Conservation (phyloP, 2,113 vertebrate species). For the Formicarius rufipectus region DNA sequence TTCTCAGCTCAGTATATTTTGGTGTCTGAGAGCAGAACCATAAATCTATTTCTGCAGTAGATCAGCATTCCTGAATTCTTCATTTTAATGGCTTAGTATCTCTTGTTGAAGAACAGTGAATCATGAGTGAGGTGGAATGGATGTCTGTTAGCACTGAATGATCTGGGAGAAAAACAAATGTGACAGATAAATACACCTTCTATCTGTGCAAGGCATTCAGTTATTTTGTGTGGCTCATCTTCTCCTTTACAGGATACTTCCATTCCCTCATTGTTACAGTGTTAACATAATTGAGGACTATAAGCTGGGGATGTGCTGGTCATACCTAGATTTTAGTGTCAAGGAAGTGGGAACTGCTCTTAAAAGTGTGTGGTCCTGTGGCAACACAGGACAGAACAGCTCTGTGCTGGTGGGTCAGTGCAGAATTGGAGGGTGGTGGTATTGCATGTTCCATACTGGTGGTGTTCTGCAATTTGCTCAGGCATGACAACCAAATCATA, state of each 20-base stretch:
- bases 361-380: not conserved
- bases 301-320: not conserved
- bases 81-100: conserved; percentile 33
- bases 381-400: not conserved
- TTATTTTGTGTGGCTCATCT: conserved; percentile 14
- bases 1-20: conserved; percentile 40
- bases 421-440: not conserved
- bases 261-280: not conserved
- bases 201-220: not conserved
- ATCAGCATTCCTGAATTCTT: conserved; percentile 30
- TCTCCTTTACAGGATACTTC: not conserved
- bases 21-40: conserved; percentile 24
- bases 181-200: conserved; percentile 32
- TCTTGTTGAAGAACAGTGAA: conserved; percentile 15
- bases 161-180: not conserved
- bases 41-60: conserved; percentile 39
- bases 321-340: not conserved
- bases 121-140: conserved; percentile 7
- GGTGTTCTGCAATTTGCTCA: not conserved
- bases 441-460: not conserved
- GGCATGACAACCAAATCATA: not conserved
- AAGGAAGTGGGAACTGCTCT: not conserved
- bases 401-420: not conserved
- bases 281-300: not conserved
- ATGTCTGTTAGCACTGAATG: conserved; percentile 21